Evolutionary conservation across 1,140 invertebrate genomes (phyloP), one percentile per base, ranked within the genome.

Genomic region (Euschistus heros): DNA sequence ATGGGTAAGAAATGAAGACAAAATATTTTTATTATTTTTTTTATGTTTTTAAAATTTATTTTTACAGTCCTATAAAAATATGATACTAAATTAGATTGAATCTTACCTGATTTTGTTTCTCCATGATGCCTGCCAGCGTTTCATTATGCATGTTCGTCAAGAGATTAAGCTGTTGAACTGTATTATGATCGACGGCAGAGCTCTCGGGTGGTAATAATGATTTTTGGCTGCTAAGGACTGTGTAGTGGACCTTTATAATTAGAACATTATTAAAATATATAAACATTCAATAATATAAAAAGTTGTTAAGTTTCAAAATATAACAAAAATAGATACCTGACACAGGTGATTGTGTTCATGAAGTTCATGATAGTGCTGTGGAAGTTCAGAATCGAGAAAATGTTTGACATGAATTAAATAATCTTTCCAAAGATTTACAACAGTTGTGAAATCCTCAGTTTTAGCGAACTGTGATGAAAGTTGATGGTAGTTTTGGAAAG

Each of bases 111-210:
- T 80, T 78, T 70, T 93, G 89, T 67, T 90, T 79, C 64, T 92
- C 88, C 73, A 87, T 86, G 67, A 93, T 89, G 68, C 83, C 80
- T 0, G 86, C 82, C 13, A 93, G 74, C 0, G 90, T 91, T 77
- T 91, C 89, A 73, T 91, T 91, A 76, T 94, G 92, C 8, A 90
- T 78, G 70, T 90, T 88, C 0, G 88, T 89, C 57, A 95, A 77
- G 0, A 83, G 80, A 69, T 87, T 85, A 68, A 93, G 89, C 70
- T 91, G 84, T 87, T 85, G 68, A 93, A 89, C 70, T 91, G 84
- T 71, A 89, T 85, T 59, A 82, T 81, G 7, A 86, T 75, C 17
- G 78, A 79, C 0, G 77, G 69, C 62, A 37, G 46, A 20, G 42
- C 69, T 60, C 62, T 73, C 78, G 68, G 72, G 73, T 64, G 74